Evolutionary conservation across 2,113 vertebrate genomes (phyloP), one percentile per base, ranked within the genome.

Genomic region (Leptobrachium ailaonicum): DNA sequence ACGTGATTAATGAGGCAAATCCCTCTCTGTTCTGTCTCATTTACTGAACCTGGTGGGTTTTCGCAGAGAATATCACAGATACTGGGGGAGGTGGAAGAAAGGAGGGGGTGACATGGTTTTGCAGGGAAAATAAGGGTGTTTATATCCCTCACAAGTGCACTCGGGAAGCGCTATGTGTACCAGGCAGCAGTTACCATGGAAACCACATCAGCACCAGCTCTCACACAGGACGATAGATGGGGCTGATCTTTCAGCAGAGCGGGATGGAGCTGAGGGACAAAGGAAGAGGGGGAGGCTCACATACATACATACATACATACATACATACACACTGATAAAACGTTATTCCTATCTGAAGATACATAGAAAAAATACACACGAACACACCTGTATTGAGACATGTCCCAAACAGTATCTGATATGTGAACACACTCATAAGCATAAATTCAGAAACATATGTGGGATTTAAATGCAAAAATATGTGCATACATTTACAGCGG

Each of bases 171-270:
- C 79, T 69, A 32, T 75, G 71, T 81, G 79, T 81, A 81, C 71
- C 79, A 81, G 72, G 71, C 79, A 69, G 13, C 14, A 69, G 78
- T 81, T 81, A 41, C 64, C 72, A 75, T 81, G 64, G 79, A 60
- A 81, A 81, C 79, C 79, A n/a, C 71, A 64, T 75, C 71, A 75
- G 79, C 72, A 81, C 71, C 72, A 81, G 71, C 79, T 81, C 79
- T 60, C 71, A 81, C 72, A 74, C 79, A 58, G 62, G 75, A 74
- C 6, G 1, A 0, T 9, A 58, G 40, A 1, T 2, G 2, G 71
- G 44, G 71, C 11, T 43, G 32, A 42, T 43, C 12, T 32, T 53
- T 66, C 82, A 42, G 71, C 71, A 41, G 71, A n/a, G 14, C 14
- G 72, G 72, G 47, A 20, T 32, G 32, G 44, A 43, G 40, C 10